These are phyloP conservation scores for Chinchilla lanigera DNA, from an alignment of 2,113 vertebrate species.

Conservation along the genomic window DNA sequence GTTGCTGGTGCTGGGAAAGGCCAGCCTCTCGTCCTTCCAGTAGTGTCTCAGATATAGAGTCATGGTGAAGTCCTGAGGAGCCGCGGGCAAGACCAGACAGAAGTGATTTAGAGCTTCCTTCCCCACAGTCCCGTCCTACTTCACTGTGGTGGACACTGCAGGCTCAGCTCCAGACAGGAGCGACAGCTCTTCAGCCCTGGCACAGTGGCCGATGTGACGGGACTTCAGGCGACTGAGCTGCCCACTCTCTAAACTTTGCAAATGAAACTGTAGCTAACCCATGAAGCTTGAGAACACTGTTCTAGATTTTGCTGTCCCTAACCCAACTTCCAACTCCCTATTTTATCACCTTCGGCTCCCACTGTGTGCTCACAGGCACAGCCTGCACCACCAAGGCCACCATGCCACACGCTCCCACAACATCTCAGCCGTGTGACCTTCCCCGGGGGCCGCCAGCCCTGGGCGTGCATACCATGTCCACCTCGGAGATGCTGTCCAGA, in stretches of 20 bases:
- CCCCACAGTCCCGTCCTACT: not conserved
- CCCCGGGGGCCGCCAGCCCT: not conserved
- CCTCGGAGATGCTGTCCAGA: slow-evolving; percentile 97
- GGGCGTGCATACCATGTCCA: slow-evolving; percentile 93
- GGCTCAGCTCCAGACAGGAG: not conserved
- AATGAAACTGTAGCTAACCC: not conserved
- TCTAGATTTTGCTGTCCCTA: not conserved
- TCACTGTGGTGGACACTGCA: accelerated
- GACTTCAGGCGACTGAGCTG: not conserved
- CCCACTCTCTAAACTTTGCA: not conserved
- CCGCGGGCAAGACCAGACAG: not conserved
- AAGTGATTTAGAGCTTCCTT: not conserved
- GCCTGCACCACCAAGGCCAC: accelerated
- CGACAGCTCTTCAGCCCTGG: not conserved
- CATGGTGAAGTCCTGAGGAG: slow-evolving; percentile 96
- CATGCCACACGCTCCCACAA: no score
- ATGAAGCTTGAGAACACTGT: not conserved
- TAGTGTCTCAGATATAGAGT: slow-evolving; percentile 97
- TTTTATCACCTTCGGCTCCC: not conserved
- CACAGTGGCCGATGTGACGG: accelerated
- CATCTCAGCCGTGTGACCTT: accelerated
- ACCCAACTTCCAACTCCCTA: not conserved
- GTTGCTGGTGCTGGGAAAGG: slow-evolving; percentile 94
- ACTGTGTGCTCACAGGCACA: not conserved
- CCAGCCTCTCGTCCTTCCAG: slow-evolving; percentile 96